phyloP scores from a whole-genome alignment of 2,797 vertebrate genomes.

The Paramormyrops hopkinsi region DNA sequence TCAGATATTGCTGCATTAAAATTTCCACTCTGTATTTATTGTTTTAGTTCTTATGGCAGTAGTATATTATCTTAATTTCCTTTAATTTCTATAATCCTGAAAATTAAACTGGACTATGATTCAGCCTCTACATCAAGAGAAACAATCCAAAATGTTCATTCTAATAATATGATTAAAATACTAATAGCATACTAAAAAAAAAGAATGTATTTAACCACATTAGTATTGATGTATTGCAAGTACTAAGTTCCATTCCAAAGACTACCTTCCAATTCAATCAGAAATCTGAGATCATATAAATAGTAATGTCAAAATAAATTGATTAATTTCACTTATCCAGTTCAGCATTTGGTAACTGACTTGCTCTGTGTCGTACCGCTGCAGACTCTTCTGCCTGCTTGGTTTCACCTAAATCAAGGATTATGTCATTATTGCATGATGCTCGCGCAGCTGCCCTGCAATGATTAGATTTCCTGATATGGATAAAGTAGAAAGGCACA shows the following conservation, averaged over 20 bases:
- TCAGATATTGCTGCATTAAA: background rate
- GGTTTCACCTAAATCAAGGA: background rate
- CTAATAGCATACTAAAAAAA: background rate
- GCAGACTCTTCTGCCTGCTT: background rate
- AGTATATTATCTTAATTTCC: background rate
- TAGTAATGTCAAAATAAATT: background rate
- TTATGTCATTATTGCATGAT: conserved; percentile 1
- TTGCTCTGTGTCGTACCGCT: background rate
- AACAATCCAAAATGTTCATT: background rate
- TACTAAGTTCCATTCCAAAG: background rate
- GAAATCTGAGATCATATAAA: background rate
- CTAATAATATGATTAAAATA: background rate
- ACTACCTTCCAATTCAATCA: background rate
- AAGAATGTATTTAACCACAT: background rate
- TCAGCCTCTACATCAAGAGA: background rate
- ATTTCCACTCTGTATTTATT: background rate
- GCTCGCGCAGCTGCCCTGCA: background rate
- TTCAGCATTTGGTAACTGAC: background rate
- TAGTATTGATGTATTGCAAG: background rate
- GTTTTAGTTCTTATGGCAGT: background rate
- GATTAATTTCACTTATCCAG: background rate
- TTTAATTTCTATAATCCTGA: background rate
- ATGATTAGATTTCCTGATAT: conserved; percentile 20
- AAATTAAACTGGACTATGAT: background rate
- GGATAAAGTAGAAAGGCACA: background rate